Conservation (phyloP, 2,888 invertebrate species). For the Nezara viridula region DNA sequence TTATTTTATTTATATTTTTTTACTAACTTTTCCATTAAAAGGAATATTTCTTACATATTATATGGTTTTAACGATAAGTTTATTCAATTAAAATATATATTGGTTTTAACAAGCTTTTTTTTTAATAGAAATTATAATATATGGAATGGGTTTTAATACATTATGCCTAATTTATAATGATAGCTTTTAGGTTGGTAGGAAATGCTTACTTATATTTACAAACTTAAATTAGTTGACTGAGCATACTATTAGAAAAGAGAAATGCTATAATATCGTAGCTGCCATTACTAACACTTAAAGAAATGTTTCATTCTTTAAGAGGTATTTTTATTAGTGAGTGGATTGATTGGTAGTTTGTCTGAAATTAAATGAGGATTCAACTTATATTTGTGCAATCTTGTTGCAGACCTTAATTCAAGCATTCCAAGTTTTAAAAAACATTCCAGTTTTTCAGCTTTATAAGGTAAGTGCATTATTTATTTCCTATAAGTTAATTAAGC, state of each 20-base stretch:
- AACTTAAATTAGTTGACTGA: neutral
- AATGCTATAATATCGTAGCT: neutral
- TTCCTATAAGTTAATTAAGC: too few relatives aligned
- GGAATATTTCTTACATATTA: too few relatives aligned
- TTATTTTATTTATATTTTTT: too few relatives aligned
- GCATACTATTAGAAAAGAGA: neutral
- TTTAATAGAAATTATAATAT: neutral
- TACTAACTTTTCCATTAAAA: too few relatives aligned
- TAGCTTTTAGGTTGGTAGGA: neutral
- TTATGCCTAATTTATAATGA: neutral
- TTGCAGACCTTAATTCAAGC: conserved; percentile 4
- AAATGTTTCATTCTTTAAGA: neutral
- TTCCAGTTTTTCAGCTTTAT: neutral
- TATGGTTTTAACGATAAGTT: too few relatives aligned
- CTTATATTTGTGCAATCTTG: conserved; percentile 16
- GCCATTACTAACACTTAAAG: neutral
- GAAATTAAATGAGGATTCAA: neutral
- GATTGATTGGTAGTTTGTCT: neutral
- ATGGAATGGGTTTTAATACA: neutral
- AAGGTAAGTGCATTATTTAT: conserved; percentile 29
- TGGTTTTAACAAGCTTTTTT: too few relatives aligned
- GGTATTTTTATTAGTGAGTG: conserved; percentile 22
- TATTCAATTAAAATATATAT: too few relatives aligned
- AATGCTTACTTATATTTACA: neutral
- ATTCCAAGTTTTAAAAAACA: conserved; percentile 1